Percentiles rank a stretch among this genome's conserved stretches.
phyloP scores from a whole-genome alignment of 2,888 invertebrate genomes.

The Mythimna vitellina region DNA sequence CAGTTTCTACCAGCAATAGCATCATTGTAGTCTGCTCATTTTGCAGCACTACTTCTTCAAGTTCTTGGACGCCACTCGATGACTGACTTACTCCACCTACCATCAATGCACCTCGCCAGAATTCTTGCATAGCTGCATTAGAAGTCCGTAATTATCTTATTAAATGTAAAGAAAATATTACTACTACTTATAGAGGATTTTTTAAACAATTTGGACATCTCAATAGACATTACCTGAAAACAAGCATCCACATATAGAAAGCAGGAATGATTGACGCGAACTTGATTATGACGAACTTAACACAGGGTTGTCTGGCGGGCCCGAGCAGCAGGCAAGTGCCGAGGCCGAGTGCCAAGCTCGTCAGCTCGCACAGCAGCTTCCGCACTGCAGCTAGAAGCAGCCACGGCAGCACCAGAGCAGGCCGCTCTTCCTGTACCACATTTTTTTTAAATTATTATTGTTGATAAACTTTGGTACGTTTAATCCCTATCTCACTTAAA shows the following conservation, averaged over 20 bases:
- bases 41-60: not conserved
- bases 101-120: too few species aligned
- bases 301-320: conserved; percentile 84
- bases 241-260: conserved; percentile 88
- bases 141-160: too few species aligned
- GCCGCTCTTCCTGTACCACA: conserved; percentile 85
- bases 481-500: too few species aligned
- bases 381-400: conserved; percentile 86
- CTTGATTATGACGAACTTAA: conserved; percentile 87
- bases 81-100: too few species aligned
- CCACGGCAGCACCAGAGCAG: conserved; percentile 89
- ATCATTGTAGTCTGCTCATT: too few species aligned
- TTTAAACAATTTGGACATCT: not conserved
- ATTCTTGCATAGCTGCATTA: too few species aligned
- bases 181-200: not conserved
- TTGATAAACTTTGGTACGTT: too few species aligned
- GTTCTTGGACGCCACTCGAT: too few species aligned
- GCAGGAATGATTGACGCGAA: conserved; percentile 84
- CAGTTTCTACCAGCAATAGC: too few species aligned
- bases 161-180: not conserved
- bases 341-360: conserved; percentile 84
- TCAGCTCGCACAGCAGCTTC: conserved; percentile 84
- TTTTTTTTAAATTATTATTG: too few species aligned
- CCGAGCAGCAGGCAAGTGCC: conserved; percentile 87
- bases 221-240: conserved; percentile 78